Conservation (phyloP, 2,113 vertebrate species). For the Psilopogon haemacephalus region DNA sequence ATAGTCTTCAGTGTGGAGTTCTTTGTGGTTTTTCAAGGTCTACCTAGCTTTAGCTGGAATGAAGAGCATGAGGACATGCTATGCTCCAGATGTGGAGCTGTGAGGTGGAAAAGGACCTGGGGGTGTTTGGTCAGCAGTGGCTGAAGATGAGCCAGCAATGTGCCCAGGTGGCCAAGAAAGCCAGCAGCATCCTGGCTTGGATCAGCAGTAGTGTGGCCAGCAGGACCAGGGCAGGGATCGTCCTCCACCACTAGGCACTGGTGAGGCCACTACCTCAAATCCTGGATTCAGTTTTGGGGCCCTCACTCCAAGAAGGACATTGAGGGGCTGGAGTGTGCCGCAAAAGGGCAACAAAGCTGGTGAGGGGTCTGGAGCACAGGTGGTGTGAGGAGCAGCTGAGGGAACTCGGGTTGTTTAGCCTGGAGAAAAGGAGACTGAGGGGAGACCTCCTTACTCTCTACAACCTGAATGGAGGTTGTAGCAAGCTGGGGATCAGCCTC, state of each 20-base stretch:
- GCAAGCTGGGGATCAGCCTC: too few species aligned
- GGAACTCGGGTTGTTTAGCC: too few species aligned
- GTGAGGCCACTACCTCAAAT: neutral
- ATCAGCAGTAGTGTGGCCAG: too few species aligned
- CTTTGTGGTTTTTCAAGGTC: neutral
- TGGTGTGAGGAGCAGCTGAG: too few species aligned
- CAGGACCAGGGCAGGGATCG: neutral
- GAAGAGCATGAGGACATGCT: accelerated
- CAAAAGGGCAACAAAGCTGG: neutral
- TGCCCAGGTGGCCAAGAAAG: neutral
- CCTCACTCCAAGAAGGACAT: too few species aligned
- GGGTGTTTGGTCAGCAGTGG: neutral
- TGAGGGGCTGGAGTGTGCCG: too few species aligned
- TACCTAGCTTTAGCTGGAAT: neutral
- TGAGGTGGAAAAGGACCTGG: neutral
- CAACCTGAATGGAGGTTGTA: too few species aligned
- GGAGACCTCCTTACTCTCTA: too few species aligned
- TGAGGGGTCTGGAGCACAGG: too few species aligned
- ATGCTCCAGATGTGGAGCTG: neutral
- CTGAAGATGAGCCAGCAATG: neutral
- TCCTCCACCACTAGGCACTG: neutral
- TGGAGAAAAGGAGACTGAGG: too few species aligned
- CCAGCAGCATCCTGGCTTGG: too few species aligned
- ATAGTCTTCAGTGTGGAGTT: accelerated
- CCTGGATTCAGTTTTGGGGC: too few species aligned